phyloP scores from a whole-genome alignment of 92 coral and sea anemone genomes.

The Blastomussa wellsi region DNA sequence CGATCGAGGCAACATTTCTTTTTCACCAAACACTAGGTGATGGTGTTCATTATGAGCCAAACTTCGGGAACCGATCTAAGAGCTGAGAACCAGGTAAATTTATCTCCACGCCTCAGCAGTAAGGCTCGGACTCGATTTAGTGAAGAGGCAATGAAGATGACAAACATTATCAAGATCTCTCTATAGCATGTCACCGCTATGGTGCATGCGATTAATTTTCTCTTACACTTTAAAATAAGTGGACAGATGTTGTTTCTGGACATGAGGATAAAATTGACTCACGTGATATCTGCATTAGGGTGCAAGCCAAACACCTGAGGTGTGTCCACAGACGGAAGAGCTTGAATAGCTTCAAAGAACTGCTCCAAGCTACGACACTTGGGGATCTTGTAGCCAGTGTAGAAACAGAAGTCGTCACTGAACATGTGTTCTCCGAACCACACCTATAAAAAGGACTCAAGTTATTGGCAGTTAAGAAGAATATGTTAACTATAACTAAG shows the following conservation, averaged over 20 bases:
- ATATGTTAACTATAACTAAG: too few relatives aligned
- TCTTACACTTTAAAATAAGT: too few relatives aligned
- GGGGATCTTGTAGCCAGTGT: slow-evolving; percentile 84
- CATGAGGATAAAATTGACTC: slow-evolving; percentile 27
- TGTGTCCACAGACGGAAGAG: slow-evolving; percentile 85
- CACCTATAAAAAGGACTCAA: slow-evolving; percentile 51
- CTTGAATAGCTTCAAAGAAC: slow-evolving; percentile 83
- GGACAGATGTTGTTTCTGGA: background rate
- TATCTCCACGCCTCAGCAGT: too few relatives aligned
- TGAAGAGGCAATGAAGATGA: too few relatives aligned
- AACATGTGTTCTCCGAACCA: slow-evolving; percentile 96
- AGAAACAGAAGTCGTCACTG: slow-evolving; percentile 77
- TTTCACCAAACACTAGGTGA: too few relatives aligned
- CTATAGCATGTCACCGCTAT: too few relatives aligned
- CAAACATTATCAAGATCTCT: too few relatives aligned
- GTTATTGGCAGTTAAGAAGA: background rate
- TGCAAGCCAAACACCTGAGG: slow-evolving; percentile 91
- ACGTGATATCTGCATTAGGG: slow-evolving; percentile 92
- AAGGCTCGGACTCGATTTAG: too few relatives aligned
- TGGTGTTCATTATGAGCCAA: too few relatives aligned
- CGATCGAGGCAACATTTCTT: too few relatives aligned
- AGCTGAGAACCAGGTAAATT: background rate
- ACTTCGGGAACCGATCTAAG: background rate
- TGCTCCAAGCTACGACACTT: slow-evolving; percentile 78
- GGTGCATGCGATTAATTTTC: too few relatives aligned